Evolutionary conservation across 2,888 invertebrate species (phyloP).

Genomic region (Adelphocoris suturalis): DNA sequence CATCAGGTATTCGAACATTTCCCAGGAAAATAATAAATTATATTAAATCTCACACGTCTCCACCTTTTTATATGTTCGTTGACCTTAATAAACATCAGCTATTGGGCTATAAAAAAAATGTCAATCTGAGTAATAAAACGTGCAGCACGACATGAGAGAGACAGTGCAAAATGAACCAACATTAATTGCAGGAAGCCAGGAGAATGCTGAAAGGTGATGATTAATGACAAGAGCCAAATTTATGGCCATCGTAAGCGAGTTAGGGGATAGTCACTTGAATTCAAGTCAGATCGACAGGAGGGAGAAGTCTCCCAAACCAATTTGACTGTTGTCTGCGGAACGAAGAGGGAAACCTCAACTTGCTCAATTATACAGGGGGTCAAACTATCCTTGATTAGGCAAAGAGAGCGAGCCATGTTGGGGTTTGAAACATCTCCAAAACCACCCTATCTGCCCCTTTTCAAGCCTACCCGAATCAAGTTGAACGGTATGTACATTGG

Average conservation of each 20-base stretch:
- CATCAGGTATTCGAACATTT: too few relatives aligned
- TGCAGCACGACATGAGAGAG: too few relatives aligned
- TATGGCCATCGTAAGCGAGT: conserved; percentile 19
- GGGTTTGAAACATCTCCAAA: conserved; percentile 27
- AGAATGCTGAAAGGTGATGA: neutral
- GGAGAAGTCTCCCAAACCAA: neutral
- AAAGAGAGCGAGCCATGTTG: conserved; percentile 27
- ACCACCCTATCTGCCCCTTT: neutral
- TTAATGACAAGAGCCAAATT: neutral
- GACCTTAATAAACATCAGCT: too few relatives aligned
- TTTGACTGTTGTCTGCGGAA: conserved; percentile 27
- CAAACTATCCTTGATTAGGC: conserved; percentile 39
- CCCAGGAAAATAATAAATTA: too few relatives aligned
- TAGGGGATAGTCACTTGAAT: neutral
- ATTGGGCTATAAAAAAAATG: too few relatives aligned
- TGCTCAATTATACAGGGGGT: conserved; percentile 21
- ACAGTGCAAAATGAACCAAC: too few relatives aligned
- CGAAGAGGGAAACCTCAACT: conserved; percentile 14
- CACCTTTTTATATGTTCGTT: too few relatives aligned
- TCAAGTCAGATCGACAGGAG: neutral
- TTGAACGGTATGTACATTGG: neutral
- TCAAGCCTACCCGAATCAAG: conserved; percentile 1
- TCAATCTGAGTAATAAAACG: too few relatives aligned
- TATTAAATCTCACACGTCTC: too few relatives aligned
- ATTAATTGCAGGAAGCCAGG: neutral